Evolutionary conservation across 2,113 vertebrate genomes (phyloP).

Genomic region (Nothobranchius furzeri): DNA sequence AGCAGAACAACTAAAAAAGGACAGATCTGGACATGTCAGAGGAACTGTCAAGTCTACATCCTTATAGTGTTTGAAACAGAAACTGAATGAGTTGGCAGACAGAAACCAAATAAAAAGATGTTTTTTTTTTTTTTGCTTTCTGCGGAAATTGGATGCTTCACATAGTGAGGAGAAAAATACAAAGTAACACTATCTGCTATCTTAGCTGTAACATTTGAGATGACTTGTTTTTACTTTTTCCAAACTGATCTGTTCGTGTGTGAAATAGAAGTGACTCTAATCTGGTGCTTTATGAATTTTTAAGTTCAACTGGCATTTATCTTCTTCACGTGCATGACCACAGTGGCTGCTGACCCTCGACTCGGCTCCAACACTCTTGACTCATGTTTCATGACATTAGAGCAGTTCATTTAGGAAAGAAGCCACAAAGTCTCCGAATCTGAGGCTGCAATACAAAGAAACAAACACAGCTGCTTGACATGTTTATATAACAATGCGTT

Average conservation of each 20-base stretch:
- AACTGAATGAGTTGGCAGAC: neutral
- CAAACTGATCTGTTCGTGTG: neutral
- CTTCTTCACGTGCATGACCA: neutral
- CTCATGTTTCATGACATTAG: neutral
- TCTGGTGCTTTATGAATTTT: neutral
- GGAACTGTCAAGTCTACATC: neutral
- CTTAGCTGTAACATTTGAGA: neutral
- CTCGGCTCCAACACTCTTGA: neutral
- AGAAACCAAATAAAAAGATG: neutral
- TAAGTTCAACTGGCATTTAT: neutral
- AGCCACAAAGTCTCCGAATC: neutral
- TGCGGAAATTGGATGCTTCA: neutral
- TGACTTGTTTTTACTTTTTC: neutral
- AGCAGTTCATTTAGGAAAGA: neutral
- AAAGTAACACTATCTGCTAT: constrained; percentile 1
- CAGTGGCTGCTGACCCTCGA: constrained; percentile 1
- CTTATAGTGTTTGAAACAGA: constrained; percentile 1
- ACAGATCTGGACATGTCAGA: neutral
- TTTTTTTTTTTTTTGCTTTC: constrained; percentile 2
- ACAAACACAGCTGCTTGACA: neutral
- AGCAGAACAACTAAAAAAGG: neutral
- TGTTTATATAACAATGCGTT: neutral
- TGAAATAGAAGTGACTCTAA: neutral
- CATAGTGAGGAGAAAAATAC: neutral
- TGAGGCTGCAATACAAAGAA: neutral